Conservation (phyloP, 2,113 vertebrate genomes). For the Xenus cinereus region DNA sequence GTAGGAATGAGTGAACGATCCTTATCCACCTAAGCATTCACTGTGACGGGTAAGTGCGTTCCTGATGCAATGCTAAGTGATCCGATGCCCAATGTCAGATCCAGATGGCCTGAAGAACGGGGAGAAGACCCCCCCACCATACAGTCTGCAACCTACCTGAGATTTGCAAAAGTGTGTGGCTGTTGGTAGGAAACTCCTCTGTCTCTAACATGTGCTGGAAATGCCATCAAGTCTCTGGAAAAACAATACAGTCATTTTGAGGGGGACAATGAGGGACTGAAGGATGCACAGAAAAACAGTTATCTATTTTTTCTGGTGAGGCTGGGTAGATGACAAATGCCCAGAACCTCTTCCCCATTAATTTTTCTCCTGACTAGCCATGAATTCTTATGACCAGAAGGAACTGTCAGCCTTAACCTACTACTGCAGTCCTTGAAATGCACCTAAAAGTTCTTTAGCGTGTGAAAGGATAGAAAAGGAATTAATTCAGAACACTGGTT, state of each 20-base stretch:
- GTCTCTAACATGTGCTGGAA: not conserved
- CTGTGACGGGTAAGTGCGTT: rapidly evolving
- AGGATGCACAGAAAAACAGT: not conserved
- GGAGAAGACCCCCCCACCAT: not conserved
- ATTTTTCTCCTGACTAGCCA: not conserved
- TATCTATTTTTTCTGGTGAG: not conserved
- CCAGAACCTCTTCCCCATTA: not conserved
- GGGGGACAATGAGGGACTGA: not conserved
- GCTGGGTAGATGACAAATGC: not conserved
- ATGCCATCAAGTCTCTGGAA: not conserved
- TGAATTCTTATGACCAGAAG: not conserved
- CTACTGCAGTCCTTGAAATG: not conserved
- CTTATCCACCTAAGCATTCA: not conserved
- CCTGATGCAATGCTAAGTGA: not conserved
- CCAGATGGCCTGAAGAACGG: not conserved
- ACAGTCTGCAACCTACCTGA: not conserved
- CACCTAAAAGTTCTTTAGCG: not conserved
- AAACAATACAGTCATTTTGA: not conserved
- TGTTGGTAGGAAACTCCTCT: not conserved
- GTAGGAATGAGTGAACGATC: not conserved
- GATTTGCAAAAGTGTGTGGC: not conserved
- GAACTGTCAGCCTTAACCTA: not conserved
- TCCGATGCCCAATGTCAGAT: not conserved
- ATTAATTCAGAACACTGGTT: not conserved
- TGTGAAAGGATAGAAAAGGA: not conserved